Evolutionary conservation across 2,113 vertebrate species (phyloP), one percentile per base, ranked within the genome.

Genomic region (Gallinago undulata): DNA sequence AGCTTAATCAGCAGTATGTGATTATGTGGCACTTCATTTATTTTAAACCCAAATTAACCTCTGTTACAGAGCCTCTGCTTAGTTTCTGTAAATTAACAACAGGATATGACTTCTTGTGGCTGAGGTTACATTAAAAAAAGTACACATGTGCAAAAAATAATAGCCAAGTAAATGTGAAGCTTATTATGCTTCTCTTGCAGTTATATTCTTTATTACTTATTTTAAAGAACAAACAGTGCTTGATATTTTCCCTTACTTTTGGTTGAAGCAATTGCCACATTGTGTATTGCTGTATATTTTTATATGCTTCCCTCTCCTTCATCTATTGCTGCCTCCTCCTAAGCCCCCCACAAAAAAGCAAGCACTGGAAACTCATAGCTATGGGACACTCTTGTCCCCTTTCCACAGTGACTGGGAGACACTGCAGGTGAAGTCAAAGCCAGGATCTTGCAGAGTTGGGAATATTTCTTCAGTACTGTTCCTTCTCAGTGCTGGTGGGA

Each of bases 31-130:
- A 86, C 67, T 93, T 95, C 45, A 87, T 94, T 95, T 89, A 62
- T 92, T 94, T 95, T 62, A 91, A 92, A 93, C 45, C 31, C 45
- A 90, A 88, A 88, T 90, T 92, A 92, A 94, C 88, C 88, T 89
- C 73, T 88, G 55, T 41, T 88, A 67, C 18, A 70, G 37, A 90
- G 28, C 55, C 8, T 92, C 59, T 62, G 75, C 79, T 84, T 93
- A 45, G 28, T 77, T 88, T 86, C n/a, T 3, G 15, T 37, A 86
- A 90, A 92, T 83, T 90, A 93, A 59, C 68, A 77, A 55, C 0
- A 10, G 51, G 6, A 83, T 84, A 22, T 66, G 79, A 62, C 55
- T 73, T 83, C 60, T 41, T 92, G 59, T 2, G 8, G 17, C 50
- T 80, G 50, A 90, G 83, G 39, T 94, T 84, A n/a, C 7, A 15